Evolutionary conservation across 2,797 vertebrate genomes (phyloP).

Genomic region (Sebastes cheni): DNA sequence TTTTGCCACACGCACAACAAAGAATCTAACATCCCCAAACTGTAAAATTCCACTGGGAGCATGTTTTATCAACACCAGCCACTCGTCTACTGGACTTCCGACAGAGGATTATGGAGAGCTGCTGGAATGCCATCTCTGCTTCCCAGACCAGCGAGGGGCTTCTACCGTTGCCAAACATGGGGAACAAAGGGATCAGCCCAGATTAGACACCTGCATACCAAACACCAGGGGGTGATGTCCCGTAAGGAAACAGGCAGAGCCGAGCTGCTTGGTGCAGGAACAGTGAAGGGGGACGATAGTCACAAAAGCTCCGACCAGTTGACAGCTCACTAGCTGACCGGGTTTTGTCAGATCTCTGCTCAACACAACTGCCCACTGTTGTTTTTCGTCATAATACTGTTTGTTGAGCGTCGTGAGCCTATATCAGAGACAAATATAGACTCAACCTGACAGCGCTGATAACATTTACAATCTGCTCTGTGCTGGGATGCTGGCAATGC

Average conservation of each 20-base stretch:
- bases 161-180: slow-evolving; percentile 77
- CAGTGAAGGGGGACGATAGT: slow-evolving; percentile 2
- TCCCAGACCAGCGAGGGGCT: slow-evolving; percentile 72
- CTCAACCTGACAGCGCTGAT: slow-evolving; percentile 72
- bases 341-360: slow-evolving; percentile 53
- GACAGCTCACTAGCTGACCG: slow-evolving; percentile 44
- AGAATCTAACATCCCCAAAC: slow-evolving; percentile 64
- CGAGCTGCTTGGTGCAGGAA: slow-evolving; percentile 35
- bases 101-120: slow-evolving; percentile 81
- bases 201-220: slow-evolving; percentile 84
- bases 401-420: slow-evolving; percentile 48
- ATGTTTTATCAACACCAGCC: slow-evolving; percentile 81
- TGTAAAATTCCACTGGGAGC: slow-evolving; percentile 78
- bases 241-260: slow-evolving; percentile 42
- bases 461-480: slow-evolving; percentile 78
- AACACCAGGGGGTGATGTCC: slow-evolving; percentile 82
- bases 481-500: slow-evolving; percentile 75
- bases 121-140: slow-evolving; percentile 79
- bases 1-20: slow-evolving; percentile 45
- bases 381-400: slow-evolving; percentile 45
- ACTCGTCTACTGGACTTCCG: slow-evolving; percentile 82
- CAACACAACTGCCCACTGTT: slow-evolving; percentile 36
- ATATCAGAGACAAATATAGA: slow-evolving; percentile 76
- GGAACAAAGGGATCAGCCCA: slow-evolving; percentile 80
- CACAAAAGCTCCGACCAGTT: slow-evolving; percentile 43